Evolutionary conservation across 2,113 vertebrate genomes (phyloP).

Genomic region (Glaucidium brasilianum): DNA sequence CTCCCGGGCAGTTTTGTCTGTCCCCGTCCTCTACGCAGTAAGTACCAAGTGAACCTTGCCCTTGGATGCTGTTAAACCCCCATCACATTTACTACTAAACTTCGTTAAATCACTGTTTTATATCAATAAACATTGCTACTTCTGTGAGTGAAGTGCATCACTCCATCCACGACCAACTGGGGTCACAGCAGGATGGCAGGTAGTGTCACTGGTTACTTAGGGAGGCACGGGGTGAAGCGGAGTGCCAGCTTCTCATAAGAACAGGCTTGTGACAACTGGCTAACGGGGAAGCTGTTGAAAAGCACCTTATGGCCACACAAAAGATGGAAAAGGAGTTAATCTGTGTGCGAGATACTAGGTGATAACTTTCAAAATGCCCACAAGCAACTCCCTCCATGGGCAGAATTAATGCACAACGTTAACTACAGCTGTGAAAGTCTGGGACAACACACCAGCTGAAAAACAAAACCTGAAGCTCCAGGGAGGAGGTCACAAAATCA

Average conservation of each 20-base stretch:
- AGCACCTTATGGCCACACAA: too few species aligned
- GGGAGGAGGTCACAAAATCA: neutral
- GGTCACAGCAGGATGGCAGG: neutral
- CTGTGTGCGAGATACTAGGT: neutral
- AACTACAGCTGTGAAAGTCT: neutral
- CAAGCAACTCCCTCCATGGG: neutral
- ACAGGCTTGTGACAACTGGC: neutral
- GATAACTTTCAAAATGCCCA: neutral
- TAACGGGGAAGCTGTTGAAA: neutral
- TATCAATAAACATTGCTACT: too few species aligned
- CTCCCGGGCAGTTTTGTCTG: too few species aligned
- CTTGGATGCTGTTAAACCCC: too few species aligned
- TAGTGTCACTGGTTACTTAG: neutral
- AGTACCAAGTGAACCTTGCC: too few species aligned
- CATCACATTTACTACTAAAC: too few species aligned
- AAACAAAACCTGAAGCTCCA: neutral
- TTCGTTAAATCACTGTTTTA: too few species aligned
- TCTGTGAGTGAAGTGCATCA: too few species aligned
- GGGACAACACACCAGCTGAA: neutral
- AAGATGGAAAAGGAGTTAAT: too few species aligned
- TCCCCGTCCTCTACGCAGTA: too few species aligned
- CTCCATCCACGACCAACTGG: neutral
- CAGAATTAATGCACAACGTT: neutral
- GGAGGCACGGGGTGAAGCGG: neutral
- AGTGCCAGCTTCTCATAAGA: neutral